Base-by-base conservation (phyloP, 2,113 vertebrate species). In the Pseudorasbora parva region DNA sequence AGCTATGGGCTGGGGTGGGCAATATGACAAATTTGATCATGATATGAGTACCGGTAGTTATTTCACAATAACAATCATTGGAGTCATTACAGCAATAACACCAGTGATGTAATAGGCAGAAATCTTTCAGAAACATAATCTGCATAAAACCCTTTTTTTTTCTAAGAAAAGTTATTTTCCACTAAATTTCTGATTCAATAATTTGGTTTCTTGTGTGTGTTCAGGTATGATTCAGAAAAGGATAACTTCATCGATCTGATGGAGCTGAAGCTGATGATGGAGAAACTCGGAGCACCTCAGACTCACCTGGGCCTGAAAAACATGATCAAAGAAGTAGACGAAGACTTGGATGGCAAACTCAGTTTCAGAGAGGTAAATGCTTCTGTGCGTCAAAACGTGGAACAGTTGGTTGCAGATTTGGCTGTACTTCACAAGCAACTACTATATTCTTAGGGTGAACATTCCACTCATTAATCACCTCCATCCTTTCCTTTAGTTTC, bases 261-360 rank as follows among this genome's bases (percentile, higher is more conserved):
- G 97, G 97, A 99, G 88, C 93, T 99, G 82, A 99, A 99, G 84
- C 93, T 96, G 82, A 99, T 99, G 97, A 99, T 99, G 97, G 97
- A 99, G 88, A 99, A 98, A 71, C 94, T 99, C 0, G 97, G 92
- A 0, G 97, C 97, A 0, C 97, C 97, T 0, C 97, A 99, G 92
- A 99, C 97, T 0, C 97, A 99, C 88, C 85, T 99, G 11, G 96
- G 96, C 3, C 89, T 99, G 89, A 99, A 99, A 87, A 97, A 97
- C 93, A 99, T 99, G 97, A 99, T 99, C 89, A 98, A 96, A 85
- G 97, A 99, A 78, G 97, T 99, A 85, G 97, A 99, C 0, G 97
- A 99, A 86, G 97, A 99, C 88, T 92, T 98, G 33, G 97, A 98
- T 86, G 94, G 94, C 89, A 99, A 98, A 85, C 96, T 99, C 11